Evolutionary conservation across 2,797 vertebrate species (phyloP).

Genomic region (Gila robusta): DNA sequence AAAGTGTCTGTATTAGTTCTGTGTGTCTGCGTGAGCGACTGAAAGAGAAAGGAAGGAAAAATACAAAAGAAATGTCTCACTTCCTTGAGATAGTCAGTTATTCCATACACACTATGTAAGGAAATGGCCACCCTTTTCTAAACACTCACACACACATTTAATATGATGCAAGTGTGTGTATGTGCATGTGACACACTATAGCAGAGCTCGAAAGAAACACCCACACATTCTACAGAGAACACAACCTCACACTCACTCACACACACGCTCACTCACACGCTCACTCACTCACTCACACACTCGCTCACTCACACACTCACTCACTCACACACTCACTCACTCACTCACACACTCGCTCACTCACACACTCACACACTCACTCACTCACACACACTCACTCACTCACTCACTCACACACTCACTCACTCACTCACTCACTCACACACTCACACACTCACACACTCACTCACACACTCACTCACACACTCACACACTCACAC

Average conservation of each 20-base stretch:
- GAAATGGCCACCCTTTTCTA: neutral
- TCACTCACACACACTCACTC: no score
- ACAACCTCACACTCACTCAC: neutral
- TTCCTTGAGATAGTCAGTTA: constrained; percentile 38
- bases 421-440: no score
- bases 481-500: no score
- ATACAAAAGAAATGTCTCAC: constrained; percentile 16
- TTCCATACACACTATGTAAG: constrained; percentile 23
- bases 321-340: no score
- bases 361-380: no score
- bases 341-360: no score
- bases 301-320: no score
- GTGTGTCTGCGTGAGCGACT: neutral
- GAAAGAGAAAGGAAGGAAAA: neutral
- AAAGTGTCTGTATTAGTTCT: constrained; percentile 12
- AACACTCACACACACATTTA: neutral
- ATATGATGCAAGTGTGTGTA: neutral
- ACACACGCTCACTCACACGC: neutral
- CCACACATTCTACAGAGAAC: neutral
- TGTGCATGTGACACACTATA: neutral
- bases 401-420: no score
- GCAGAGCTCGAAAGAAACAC: neutral
- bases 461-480: no score
- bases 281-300: no score
- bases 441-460: no score